Evolutionary conservation across 2,888 invertebrate species (phyloP).

Genomic region (Sympetrum striolatum): DNA sequence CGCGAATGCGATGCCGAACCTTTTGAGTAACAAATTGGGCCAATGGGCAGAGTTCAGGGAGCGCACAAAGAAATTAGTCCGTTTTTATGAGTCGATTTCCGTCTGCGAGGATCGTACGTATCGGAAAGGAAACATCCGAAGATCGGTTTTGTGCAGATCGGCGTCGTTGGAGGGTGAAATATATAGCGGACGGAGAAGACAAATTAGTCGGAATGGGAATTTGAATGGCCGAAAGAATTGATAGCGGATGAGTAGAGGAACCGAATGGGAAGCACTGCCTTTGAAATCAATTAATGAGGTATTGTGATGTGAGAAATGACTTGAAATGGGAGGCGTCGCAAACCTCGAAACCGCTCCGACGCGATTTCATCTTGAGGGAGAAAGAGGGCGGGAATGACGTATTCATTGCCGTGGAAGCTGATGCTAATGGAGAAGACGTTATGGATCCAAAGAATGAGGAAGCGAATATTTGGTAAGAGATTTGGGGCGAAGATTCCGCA

Average conservation of each 20-base stretch:
- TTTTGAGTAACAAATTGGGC: too few species aligned
- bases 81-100: too few species aligned
- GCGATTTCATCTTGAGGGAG: conserved; percentile 10
- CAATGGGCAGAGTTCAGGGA: too few species aligned
- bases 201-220: too few species aligned
- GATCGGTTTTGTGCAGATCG: too few species aligned
- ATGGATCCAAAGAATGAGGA: neutral
- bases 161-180: too few species aligned
- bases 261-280: neutral
- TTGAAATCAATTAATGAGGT: conserved; percentile 20
- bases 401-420: conserved; percentile 19
- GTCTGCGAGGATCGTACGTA: too few species aligned
- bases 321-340: neutral
- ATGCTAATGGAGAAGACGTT: conserved; percentile 19
- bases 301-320: conserved; percentile 7
- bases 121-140: too few species aligned
- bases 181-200: too few species aligned
- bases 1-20: too few species aligned
- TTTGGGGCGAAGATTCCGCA: neutral
- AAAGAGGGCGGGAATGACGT: neutral
- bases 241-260: neutral
- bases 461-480: neutral
- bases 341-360: neutral
- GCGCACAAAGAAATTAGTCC: too few species aligned
- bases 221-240: neutral